Evolutionary conservation across 2,797 vertebrate species (phyloP), one percentile per base, ranked within the genome.

Genomic region (Pseudopleuronectes americanus): DNA sequence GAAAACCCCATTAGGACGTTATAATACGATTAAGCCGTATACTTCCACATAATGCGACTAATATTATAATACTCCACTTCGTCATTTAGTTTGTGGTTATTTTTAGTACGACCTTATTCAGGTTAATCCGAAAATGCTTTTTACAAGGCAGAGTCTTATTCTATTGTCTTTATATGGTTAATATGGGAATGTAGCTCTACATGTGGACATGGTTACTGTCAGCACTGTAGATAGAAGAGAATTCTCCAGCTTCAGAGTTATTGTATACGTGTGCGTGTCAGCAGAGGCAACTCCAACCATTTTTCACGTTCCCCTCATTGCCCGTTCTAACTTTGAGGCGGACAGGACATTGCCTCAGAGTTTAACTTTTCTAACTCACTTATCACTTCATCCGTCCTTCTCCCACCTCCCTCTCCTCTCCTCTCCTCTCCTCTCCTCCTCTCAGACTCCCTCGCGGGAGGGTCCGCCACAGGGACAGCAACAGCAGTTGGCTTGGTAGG

Each of bases 401-500:
- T 77, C 71, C 71, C 26, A 3, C 17, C 48, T 41, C 8, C 48
- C 24, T 33, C 31, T 8, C 31, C 31, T 33, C 31, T 12, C 33
- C 33, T 10, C 7, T 28, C 31, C 49, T 54, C 49, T 21, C 47
- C 41, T 47, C 41, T 52, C n/a, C 26, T 26, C 26, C 26, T 21
- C 55, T 62, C 80, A 95, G 94, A 90, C 81, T 91, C 80, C 90
- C 89, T 26, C 88, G 81, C 31, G 90, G 89, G 26, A 26, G 26
- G 60, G 77, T 88, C 79, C 87, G 86, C 76, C 91, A 93, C 80
- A 88, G 92, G 79, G 91, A 93, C 76, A 93, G 92, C 74, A 92
- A 71, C 83, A 89, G 90, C 87, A 94, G 94, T 67, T 95, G 93
- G 90, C 64, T 92, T 23, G 90, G 89, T 49, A 83, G 85, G 67